Percentiles rank a stretch among this genome's conserved stretches.
These are phyloP conservation scores for Alcedo atthis DNA, from an alignment of 2,797 vertebrate species.

Conservation along the genomic window DNA sequence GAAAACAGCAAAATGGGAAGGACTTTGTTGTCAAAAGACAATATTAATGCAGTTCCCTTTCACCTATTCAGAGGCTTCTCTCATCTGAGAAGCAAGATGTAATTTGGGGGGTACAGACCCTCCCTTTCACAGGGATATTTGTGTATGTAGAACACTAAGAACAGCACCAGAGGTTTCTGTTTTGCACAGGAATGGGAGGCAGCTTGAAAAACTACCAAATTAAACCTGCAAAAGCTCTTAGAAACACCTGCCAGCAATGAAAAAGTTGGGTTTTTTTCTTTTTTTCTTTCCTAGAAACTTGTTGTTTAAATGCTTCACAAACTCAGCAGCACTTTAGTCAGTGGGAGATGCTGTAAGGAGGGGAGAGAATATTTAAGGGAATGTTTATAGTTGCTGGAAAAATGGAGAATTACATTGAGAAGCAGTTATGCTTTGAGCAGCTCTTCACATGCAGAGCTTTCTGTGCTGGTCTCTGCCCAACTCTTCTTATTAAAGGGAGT, in stretches of 20 bases:
- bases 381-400: background rate
- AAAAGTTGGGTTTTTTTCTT: background rate
- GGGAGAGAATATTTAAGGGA: background rate
- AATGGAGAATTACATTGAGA: background rate
- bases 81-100: slow-evolving; percentile 46
- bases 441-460: background rate
- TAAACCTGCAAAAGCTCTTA: background rate
- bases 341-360: background rate
- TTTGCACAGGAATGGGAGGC: background rate
- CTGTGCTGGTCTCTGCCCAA: background rate
- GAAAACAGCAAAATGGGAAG: slow-evolving; percentile 63
- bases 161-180: background rate
- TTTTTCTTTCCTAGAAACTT: background rate
- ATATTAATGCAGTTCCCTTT: slow-evolving; percentile 53
- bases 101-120: background rate
- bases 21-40: slow-evolving; percentile 57
- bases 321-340: background rate
- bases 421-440: background rate
- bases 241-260: slow-evolving; percentile 27
- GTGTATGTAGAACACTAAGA: background rate
- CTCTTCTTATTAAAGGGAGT: background rate
- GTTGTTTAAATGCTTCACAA: background rate
- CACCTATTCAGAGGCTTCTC: slow-evolving; percentile 30
- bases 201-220: background rate
- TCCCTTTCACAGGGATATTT: background rate